Base-by-base conservation (phyloP, 2,113 vertebrate species). In the Engraulis encrasicolus region DNA sequence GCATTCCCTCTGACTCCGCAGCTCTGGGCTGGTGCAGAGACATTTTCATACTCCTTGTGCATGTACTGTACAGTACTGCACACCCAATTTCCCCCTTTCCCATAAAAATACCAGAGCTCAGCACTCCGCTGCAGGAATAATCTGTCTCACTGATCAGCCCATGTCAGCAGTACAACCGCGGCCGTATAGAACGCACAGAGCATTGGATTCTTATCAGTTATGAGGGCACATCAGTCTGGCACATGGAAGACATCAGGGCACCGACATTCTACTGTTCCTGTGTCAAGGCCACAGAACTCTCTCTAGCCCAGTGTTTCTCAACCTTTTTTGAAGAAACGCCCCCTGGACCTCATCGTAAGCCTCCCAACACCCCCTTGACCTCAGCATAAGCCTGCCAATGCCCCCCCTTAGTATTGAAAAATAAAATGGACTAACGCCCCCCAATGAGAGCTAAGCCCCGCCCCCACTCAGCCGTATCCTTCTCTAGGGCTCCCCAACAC, bases 61-160 rank as follows among this genome's bases (percentile, higher is more conserved):
- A 40, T 78, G 1, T 50, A 31, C n/a, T n/a, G n/a, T n/a, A n/a
- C n/a, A n/a, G n/a, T n/a, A n/a, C n/a, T n/a, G n/a, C n/a, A n/a
- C 31, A 40, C 27, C 49, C 3, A 81, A 74, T 80, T 15, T 80
- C 61, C 31, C 81, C 61, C 82, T 86, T 86, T 85, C 58, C 83
- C 88, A 87, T 83, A 37, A 82, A 74, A 90, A 89, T 0, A 2
- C 27, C 78, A 45, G 84, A 81, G 78, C 83, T 95, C 92, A 95
- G 93, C 95, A 93, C 77, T 49, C 92, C 91, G 87, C 37, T 79
- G 78, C 18, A 6, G 48, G 48, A 84, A 15, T 74, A 90, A 93
- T 93, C 89, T 80, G 23, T 83, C n/a, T 82, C 14, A 20, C 50
- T 38, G 87, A 95, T 95, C 93, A 93, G 92, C 88, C 23, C 27